phyloP scores from a whole-genome alignment of 1,140 invertebrate genomes.

The Macrostomum lignano region DNA sequence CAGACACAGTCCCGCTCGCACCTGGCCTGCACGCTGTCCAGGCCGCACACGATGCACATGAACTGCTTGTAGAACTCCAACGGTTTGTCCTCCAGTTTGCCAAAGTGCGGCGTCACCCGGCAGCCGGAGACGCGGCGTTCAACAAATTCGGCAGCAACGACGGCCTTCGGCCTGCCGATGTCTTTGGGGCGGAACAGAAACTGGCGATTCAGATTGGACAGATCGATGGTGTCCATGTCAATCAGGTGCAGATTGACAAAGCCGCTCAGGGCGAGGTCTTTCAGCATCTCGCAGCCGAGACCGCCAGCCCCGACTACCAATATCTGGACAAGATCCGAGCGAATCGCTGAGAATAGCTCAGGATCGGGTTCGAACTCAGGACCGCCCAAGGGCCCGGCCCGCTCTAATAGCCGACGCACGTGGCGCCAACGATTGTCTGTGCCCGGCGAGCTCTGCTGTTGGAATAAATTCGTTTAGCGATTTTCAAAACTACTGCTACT shows the following conservation, averaged over 20 bases:
- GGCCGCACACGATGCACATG: constrained; percentile 71
- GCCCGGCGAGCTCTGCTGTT: no score
- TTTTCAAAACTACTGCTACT: no score
- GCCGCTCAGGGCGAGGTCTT: constrained; percentile 72
- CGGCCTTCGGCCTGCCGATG: constrained; percentile 68
- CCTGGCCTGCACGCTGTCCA: constrained; percentile 83
- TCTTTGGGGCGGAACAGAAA: constrained; percentile 70
- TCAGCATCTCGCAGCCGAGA: constrained; percentile 79
- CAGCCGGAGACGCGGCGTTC: constrained; percentile 56
- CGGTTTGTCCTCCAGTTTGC: constrained; percentile 74
- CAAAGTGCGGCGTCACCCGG: constrained; percentile 58
- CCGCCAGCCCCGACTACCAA: constrained; percentile 53
- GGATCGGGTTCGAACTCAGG: no score
- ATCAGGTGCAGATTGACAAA: constrained; percentile 73
- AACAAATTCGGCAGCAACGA: constrained; percentile 71
- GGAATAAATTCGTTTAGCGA: no score
- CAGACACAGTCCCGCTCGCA: no score
- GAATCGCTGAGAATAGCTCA: not conserved
- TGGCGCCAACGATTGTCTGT: no score
- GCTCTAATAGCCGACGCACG: no score
- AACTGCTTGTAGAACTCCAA: constrained; percentile 68
- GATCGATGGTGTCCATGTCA: constrained; percentile 92
- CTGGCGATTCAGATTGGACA: constrained; percentile 86
- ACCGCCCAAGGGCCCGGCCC: no score
- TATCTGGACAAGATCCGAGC: not conserved